Evolutionary conservation across 2,888 invertebrate species (phyloP).

Genomic region (Nomada fucata): DNA sequence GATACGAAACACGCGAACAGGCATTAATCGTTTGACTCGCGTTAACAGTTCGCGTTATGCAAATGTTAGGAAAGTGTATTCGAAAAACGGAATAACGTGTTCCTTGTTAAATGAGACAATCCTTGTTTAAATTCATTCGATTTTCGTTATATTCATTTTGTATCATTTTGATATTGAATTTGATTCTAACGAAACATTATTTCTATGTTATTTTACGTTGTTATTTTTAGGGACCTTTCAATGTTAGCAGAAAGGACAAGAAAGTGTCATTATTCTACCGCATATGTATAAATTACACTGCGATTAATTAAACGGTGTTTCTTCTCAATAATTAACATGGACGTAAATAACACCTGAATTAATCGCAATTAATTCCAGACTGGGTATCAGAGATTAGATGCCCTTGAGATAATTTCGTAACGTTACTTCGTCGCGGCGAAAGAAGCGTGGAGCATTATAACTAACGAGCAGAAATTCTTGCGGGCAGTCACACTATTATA

Average conservation of each 20-base stretch:
- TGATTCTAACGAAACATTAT: no score
- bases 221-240: no score
- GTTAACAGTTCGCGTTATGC: conserved; percentile 24
- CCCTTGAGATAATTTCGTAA: neutral
- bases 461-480: conserved; percentile 46
- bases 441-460: conserved; percentile 8
- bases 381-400: neutral
- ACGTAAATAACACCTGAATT: neutral
- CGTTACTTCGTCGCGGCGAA: conserved; percentile 6
- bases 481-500: conserved; percentile 45
- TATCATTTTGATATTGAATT: no score
- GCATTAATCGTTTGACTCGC: neutral
- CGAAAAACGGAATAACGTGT: neutral
- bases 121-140: no score
- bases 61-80: conserved; percentile 44
- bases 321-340: no score
- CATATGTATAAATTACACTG: no score
- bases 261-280: no score
- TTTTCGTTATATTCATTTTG: no score
- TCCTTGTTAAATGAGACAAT: neutral
- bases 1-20: neutral
- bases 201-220: no score
- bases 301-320: no score
- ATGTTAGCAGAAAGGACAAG: no score
- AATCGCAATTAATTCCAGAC: neutral